Conservation (phyloP, 35 echinoderm and acorn worm species). For the Ophiothrix spiculata region DNA sequence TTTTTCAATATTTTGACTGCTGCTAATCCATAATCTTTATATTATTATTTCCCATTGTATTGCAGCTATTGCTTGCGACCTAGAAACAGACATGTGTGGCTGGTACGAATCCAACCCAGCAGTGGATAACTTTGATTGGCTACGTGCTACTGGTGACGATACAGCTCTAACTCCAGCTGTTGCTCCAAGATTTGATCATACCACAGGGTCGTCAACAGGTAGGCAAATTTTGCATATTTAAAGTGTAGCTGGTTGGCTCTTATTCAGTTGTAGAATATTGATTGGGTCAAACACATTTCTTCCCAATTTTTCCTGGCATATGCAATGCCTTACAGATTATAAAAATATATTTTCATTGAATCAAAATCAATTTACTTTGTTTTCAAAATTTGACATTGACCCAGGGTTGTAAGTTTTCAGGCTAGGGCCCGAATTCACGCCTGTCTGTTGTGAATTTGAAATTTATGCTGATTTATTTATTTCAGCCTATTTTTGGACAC, state of each 20-base stretch:
- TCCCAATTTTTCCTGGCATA: too few relatives aligned
- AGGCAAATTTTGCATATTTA: not conserved
- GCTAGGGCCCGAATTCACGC: too few relatives aligned
- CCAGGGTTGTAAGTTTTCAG: too few relatives aligned
- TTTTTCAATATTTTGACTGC: too few relatives aligned
- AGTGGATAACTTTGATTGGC: slow-evolving; percentile 54
- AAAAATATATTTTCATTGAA: too few relatives aligned
- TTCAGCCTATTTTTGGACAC: too few relatives aligned
- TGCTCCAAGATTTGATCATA: slow-evolving; percentile 48
- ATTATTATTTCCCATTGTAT: not conserved
- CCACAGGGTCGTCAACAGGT: slow-evolving; percentile 2
- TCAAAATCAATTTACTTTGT: too few relatives aligned
- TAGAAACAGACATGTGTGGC: slow-evolving; percentile 42
- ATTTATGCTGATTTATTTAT: too few relatives aligned
- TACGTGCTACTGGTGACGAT: slow-evolving; percentile 22
- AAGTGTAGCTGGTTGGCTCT: not conserved
- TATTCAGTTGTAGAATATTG: not conserved
- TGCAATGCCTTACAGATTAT: too few relatives aligned
- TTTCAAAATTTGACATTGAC: too few relatives aligned
- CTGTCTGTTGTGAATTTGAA: too few relatives aligned
- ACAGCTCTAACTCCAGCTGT: slow-evolving; percentile 31
- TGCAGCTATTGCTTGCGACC: slow-evolving; percentile 33
- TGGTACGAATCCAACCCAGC: slow-evolving; percentile 17
- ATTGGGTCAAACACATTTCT: not conserved
- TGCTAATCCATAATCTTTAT: not conserved